Percentiles rank a stretch among this genome's conserved stretches.
These are phyloP conservation scores for Chiloscyllium plagiosum DNA, from an alignment of 2,113 vertebrate genomes.

Conservation along the genomic window DNA sequence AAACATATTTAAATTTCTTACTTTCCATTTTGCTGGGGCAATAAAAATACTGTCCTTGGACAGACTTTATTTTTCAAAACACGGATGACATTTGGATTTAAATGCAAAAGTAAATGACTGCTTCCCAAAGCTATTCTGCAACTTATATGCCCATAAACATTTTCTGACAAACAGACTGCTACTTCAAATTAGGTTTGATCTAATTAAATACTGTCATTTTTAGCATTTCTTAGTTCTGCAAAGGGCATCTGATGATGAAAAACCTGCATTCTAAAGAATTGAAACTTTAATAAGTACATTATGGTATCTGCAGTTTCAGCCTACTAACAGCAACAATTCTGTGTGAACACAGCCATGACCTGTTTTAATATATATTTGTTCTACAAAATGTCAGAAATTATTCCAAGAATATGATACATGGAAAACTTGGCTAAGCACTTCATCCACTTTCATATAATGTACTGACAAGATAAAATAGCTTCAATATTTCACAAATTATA, in stretches of 20 bases:
- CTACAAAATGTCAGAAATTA: not conserved
- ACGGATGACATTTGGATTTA: not conserved
- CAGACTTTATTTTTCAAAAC: not conserved
- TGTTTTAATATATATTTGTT: not conserved
- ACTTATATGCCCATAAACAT: not conserved
- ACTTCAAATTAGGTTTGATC: conserved; percentile 9
- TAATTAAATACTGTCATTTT: not conserved
- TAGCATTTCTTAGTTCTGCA: not conserved
- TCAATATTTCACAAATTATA: not conserved
- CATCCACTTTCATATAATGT: not conserved
- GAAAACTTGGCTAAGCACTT: conserved; percentile 7
- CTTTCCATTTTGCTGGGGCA: not conserved
- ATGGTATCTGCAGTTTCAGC: not conserved
- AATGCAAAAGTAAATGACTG: not conserved
- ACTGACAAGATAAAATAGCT: not conserved
- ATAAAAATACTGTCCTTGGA: not conserved
- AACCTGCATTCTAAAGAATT: not conserved
- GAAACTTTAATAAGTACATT: conserved; percentile 3
- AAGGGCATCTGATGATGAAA: not conserved
- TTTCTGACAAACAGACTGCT: conserved; percentile 8
- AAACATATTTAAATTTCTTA: not conserved
- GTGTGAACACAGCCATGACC: not conserved
- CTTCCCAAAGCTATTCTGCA: not conserved
- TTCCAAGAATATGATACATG: not conserved
- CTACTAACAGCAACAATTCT: conserved; percentile 23